A percentile compares a stretch with the other conserved stretches of the same genome.
These are phyloP conservation scores for Leptodactylus fuscus DNA, from an alignment of 2,113 vertebrate species.

Conservation along the genomic window DNA sequence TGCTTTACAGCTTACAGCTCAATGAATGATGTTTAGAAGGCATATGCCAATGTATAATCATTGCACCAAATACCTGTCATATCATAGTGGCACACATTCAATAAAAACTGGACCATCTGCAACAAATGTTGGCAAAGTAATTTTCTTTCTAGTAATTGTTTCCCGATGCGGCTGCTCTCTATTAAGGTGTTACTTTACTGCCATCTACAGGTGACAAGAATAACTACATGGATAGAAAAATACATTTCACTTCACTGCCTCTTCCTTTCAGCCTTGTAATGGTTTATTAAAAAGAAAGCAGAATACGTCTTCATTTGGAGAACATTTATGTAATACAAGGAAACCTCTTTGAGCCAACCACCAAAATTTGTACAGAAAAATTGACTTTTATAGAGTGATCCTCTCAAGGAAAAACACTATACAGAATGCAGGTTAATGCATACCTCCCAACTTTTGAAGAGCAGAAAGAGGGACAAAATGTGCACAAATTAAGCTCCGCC, in stretches of 20 bases:
- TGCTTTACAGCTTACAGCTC: no score
- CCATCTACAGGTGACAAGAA: slow-evolving; percentile 38
- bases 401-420: no score
- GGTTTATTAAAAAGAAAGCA: no score
- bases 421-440: no score
- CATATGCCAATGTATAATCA: background rate
- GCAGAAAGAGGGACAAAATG: no score
- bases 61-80: background rate
- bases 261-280: background rate
- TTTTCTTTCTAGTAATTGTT: background rate
- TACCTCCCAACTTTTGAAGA: no score
- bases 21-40: background rate
- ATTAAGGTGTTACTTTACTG: slow-evolving; percentile 38
- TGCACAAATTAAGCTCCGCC: no score
- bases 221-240: background rate
- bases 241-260: background rate
- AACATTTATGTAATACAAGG: no score
- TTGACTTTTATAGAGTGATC: no score
- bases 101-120: background rate
- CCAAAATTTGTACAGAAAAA: no score
- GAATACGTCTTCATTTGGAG: no score
- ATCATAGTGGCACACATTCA: background rate
- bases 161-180: background rate
- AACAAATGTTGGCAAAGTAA: background rate
- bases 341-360: no score